Evolutionary conservation across 1,140 invertebrate genomes (phyloP), one percentile per base, ranked within the genome.

Genomic region (Caenorhabditis remanei): DNA sequence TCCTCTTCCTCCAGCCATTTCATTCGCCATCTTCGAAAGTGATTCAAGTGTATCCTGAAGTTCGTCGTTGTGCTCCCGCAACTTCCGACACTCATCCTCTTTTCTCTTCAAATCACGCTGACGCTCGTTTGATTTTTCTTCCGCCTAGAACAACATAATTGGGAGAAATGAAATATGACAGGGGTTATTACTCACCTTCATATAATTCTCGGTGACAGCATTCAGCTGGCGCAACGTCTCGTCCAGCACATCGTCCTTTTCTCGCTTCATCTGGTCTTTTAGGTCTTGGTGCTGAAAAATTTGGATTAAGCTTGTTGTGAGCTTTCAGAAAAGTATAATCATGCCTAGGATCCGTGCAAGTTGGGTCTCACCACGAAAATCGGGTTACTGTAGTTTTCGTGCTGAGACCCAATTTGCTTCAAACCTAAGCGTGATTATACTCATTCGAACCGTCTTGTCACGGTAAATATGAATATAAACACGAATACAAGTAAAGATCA

Each of bases 191-290:
- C 85, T 85, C 46, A 75, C 85, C 19, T 79, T 85, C 85, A 79
- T 85, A 85, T 53, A 71, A 53, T 32, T 87, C 55, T 67, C 86
- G 16, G 50, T 56, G 53, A 87, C 56, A 53, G 58, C n/a, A 6
- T 87, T 19, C 11, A 79, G 53, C 55, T 87, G 71, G 16, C 71
- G 71, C 21, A 87, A 46, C 11, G 71, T 61, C 48, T 87, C 86
- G 53, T 87, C 86, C 16, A 85, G 16, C 16, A 85, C 85, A 43
- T 85, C 85, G 55, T 85, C 85, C 43, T 79, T 85, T 53, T 85
- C 85, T 75, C 55, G 63, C 32, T 56, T 85, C 63, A 71, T 58
- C 58, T 85, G 63, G 13, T 85, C 85, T 58, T 75, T 85, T 46
- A 56, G 21, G n/a, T 55, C 46, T 46, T 65, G 85, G 21, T 53